A percentile compares a stretch with the other conserved stretches of the same genome.
These are phyloP conservation scores for Latrodectus geometricus DNA, from an alignment of 1,140 invertebrate species.

Conservation along the genomic window DNA sequence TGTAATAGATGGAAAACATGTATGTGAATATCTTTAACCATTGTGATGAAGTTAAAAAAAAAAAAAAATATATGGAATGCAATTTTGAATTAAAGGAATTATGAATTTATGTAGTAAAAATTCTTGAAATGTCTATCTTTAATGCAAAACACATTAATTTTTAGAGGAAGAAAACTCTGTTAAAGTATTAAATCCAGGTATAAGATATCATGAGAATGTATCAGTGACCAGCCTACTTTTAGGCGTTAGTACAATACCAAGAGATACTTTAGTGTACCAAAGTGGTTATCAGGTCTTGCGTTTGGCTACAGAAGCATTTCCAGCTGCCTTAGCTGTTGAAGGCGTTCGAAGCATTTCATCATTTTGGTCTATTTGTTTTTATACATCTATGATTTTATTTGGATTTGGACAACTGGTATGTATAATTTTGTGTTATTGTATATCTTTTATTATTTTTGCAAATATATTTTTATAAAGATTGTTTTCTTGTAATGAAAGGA, in stretches of 20 bases:
- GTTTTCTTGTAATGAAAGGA: no score
- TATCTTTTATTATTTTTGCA: no score
- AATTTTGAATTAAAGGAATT: no score
- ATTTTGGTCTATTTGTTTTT: conserved; percentile 89
- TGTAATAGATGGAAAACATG: no score
- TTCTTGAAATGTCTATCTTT: no score
- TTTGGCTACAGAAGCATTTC: conserved; percentile 86
- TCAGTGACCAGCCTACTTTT: conserved; percentile 59
- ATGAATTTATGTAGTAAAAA: no score
- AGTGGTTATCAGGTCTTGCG: conserved; percentile 76
- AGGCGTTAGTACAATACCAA: conserved; percentile 58
- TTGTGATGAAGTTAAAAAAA: no score
- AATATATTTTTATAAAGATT: no score
- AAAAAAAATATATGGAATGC: no score
- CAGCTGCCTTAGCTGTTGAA: conserved; percentile 81
- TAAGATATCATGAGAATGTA: conserved; percentile 66
- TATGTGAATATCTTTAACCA: no score
- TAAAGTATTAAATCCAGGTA: conserved; percentile 74
- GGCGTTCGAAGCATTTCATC: conserved; percentile 77
- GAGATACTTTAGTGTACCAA: conserved; percentile 7
- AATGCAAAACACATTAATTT: conserved; percentile 46
- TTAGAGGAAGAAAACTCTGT: conserved; percentile 81
- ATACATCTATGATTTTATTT: conserved; percentile 85
- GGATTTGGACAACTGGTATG: conserved; percentile 83
- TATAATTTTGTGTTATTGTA: neutral